Base-by-base conservation (phyloP, 2,113 vertebrate species). In the Poeciliopsis prolifica region DNA sequence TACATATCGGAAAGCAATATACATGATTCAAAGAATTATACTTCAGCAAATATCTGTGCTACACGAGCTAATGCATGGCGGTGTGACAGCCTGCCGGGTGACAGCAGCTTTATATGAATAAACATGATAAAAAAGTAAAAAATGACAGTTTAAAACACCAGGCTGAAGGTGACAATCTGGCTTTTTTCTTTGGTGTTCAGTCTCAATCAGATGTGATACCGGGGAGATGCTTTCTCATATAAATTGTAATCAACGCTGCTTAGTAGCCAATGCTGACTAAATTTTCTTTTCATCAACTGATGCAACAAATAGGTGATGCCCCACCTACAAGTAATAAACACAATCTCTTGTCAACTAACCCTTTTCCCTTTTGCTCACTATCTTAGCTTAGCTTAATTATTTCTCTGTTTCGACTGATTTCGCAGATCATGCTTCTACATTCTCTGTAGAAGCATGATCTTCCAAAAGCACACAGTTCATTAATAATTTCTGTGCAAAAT, bases 31-130 rank as follows among this genome's bases (percentile, higher is more conserved):
- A 78, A 82, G 65, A 83, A 75, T 69, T 84, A 77, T 42, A 77
- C 78, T 79, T 75, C 72, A 62, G 26, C 26, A 83, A 87, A 80
- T 58, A 17, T 75, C 72, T 67, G 6, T 74, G 51, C 75, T 48
- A 24, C 61, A 24, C 40, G 61, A 61, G 69, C 64, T 75, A 37
- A 66, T 86, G 54, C 35, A 66, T 42, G 73, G 54, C 77, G 80
- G 69, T 42, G 29, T 11, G 48, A 30, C 68, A 63, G 64, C 61
- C 33, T 61, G 65, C 79, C 72, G 70, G 72, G 75, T 75, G 84
- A 77, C 78, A 51, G 44, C 74, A 82, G 64, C 61, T 78, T 86
- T 70, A 68, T 77, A 44, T 80, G 68, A 85, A 80, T 74, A 65
- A 75, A 54, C 64, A 30, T 22, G 74, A 37, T 19, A 30, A 64